Evolutionary conservation across 2,888 invertebrate genomes (phyloP).

Genomic region (Perizoma flavofasciatum): DNA sequence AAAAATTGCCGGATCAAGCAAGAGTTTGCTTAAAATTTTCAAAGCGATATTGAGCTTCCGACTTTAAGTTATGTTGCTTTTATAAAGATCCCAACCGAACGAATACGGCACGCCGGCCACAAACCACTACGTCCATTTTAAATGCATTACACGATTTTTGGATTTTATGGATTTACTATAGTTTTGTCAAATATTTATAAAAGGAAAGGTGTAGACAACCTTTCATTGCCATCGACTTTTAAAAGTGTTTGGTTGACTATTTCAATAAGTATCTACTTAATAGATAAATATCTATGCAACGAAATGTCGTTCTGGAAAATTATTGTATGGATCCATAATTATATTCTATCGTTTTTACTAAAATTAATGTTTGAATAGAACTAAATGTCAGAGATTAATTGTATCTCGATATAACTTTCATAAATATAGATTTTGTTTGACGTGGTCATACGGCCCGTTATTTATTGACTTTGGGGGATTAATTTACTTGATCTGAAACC

Average conservation of each 20-base stretch:
- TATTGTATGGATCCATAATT: background rate
- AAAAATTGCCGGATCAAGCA: constrained; percentile 76
- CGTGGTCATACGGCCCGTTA: constrained; percentile 33
- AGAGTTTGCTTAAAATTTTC: constrained; percentile 62
- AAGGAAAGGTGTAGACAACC: no score
- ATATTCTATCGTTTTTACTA: constrained; percentile 2
- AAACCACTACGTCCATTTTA: constrained; percentile 52
- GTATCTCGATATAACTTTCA: constrained; percentile 20
- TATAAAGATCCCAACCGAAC: constrained; percentile 48
- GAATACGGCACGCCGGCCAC: constrained; percentile 33
- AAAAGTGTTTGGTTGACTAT: no score
- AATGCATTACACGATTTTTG: constrained; percentile 30
- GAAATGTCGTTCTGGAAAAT: no score
- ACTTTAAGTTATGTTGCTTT: constrained; percentile 56
- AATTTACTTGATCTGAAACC: constrained; percentile 30
- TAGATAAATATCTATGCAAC: no score
- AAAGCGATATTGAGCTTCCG: constrained; percentile 58
- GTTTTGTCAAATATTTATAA: no score
- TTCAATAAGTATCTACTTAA: no score
- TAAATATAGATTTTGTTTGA: constrained; percentile 32
- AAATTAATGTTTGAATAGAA: constrained; percentile 12
- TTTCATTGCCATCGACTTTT: no score
- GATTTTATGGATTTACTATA: constrained; percentile 10
- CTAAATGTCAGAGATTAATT: constrained; percentile 25
- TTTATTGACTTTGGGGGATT: constrained; percentile 38